Percentiles rank a stretch among this genome's conserved stretches.
Evolutionary conservation across 2,113 vertebrate genomes (phyloP).

Genomic region (Upupa epops): DNA sequence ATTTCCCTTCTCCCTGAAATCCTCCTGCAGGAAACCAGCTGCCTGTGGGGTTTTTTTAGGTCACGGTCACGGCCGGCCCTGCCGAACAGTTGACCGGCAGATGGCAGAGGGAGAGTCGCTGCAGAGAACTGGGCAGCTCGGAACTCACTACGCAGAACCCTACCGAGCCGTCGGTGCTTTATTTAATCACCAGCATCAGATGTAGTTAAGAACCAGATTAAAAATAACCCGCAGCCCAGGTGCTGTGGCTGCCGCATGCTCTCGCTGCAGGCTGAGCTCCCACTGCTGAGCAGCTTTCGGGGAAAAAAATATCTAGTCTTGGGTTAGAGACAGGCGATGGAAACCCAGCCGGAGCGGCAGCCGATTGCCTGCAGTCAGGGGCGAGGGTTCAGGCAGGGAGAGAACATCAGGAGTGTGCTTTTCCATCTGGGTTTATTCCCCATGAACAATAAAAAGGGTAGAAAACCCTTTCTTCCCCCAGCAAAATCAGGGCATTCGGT

Average conservation of each 20-base stretch:
- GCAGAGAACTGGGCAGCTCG: not conserved
- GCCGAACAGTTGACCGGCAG: conserved; percentile 7
- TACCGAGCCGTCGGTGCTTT: not conserved
- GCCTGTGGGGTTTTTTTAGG: not conserved
- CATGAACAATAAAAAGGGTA: not conserved
- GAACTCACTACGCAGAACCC: not conserved
- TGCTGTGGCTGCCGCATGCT: not conserved
- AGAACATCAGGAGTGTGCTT: rapidly evolving
- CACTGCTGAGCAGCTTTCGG: not conserved
- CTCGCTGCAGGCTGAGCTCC: not conserved
- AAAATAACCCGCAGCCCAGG: not conserved
- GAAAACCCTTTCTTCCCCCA: not conserved
- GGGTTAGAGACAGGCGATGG: not conserved
- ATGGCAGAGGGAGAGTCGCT: conserved; percentile 1
- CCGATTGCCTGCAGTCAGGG: not conserved
- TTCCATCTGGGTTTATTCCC: not conserved
- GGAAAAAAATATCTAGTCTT: not conserved
- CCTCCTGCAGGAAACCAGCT: not conserved
- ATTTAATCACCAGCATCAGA: not conserved
- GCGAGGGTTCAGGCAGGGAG: not conserved
- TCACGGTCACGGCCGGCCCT: not conserved
- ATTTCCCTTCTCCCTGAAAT: not conserved
- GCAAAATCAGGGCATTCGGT: not conserved
- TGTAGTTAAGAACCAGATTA: not conserved
- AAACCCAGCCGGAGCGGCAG: not conserved